phyloP scores from a whole-genome alignment of 2,797 vertebrate genomes.

The Enteromius afrohamiltoni region DNA sequence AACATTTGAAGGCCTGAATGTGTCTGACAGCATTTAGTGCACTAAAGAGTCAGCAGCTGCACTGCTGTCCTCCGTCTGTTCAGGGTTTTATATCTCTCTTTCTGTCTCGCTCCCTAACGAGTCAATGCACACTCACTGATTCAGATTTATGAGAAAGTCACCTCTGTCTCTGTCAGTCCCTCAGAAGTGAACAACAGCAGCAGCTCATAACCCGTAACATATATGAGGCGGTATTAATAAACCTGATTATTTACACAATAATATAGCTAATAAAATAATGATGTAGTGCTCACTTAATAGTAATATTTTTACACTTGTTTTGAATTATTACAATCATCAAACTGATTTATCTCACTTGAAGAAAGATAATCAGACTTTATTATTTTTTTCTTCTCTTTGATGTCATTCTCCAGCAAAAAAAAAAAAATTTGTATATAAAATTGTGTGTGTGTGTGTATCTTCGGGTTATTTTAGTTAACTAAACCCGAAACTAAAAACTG shows the following conservation, averaged over 20 bases:
- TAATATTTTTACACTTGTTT: background rate
- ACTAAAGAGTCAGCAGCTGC: background rate
- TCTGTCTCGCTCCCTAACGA: background rate
- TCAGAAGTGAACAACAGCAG: background rate
- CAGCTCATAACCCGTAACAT: background rate
- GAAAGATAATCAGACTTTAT: background rate
- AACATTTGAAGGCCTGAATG: background rate
- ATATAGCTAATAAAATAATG: background rate
- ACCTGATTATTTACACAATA: background rate
- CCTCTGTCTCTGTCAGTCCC: background rate
- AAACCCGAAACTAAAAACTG: background rate
- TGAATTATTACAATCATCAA: background rate
- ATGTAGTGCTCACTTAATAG: background rate
- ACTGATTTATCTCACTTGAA: background rate
- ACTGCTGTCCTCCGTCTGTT: background rate
- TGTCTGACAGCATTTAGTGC: background rate
- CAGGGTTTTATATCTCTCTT: background rate
- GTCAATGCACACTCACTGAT: background rate
- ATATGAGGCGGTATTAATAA: background rate
- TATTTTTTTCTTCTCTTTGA: background rate
- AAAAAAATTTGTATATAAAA: background rate
- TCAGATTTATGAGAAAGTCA: background rate
- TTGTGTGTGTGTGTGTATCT: background rate
- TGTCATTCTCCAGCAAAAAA: background rate
- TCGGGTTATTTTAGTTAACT: background rate